A percentile compares a stretch with the other conserved stretches of the same genome.
Conservation (phyloP, 35 echinoderm and acorn worm genomes). For the Nesometra sesokonis region DNA sequence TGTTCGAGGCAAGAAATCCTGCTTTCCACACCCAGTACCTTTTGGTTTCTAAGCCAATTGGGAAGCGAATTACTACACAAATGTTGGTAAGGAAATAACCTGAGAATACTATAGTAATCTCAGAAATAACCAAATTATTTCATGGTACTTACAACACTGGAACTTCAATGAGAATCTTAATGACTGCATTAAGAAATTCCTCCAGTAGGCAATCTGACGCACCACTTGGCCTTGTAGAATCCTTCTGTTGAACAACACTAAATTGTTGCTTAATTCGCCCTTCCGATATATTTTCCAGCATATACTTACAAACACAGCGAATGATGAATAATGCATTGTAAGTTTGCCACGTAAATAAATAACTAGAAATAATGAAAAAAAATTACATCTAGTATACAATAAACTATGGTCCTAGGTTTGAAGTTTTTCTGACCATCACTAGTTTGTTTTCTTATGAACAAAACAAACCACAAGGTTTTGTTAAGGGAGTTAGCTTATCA, state of each 20-base stretch:
- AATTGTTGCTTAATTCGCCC: slow-evolving; percentile 86
- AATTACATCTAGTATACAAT: background rate
- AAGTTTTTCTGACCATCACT: background rate
- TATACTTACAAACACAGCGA: slow-evolving; percentile 57
- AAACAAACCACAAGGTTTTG: background rate
- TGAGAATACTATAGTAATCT: no score
- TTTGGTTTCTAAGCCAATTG: no score
- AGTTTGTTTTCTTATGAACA: background rate
- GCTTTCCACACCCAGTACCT: no score
- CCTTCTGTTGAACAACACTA: slow-evolving; percentile 33
- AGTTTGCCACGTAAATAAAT: slow-evolving; percentile 92
- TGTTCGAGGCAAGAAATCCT: no score
- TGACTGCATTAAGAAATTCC: slow-evolving; percentile 61
- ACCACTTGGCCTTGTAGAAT: slow-evolving; percentile 14
- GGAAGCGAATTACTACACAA: no score
- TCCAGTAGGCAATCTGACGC: slow-evolving; percentile 50
- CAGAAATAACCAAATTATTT: no score
- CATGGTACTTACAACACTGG: slow-evolving; percentile 81
- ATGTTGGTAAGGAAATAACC: no score
- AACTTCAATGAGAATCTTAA: slow-evolving; percentile 75
- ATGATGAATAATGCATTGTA: slow-evolving; percentile 99
- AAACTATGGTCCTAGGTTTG: background rate
- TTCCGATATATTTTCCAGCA: slow-evolving; percentile 86
- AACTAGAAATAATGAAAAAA: slow-evolving; percentile 29
- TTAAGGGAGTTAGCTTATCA: background rate